Percentiles rank a stretch among this genome's conserved stretches.
phyloP scores from a whole-genome alignment of 2,888 invertebrate species.

The Ophion slaviceki region DNA sequence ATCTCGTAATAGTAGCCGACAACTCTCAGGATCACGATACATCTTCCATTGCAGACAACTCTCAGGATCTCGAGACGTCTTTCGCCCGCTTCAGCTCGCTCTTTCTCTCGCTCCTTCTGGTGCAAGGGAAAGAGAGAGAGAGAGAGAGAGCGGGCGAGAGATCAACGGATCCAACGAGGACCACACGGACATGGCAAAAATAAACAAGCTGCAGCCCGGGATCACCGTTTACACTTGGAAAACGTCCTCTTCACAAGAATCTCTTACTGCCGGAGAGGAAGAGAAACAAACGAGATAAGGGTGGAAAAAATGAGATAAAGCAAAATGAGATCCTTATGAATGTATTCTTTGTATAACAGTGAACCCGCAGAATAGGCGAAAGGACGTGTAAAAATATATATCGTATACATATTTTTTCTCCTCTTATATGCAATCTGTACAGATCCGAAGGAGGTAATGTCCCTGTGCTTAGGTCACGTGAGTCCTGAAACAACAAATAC shows the following conservation, averaged over 20 bases:
- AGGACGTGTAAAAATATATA: slow-evolving; percentile 13
- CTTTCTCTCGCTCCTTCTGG: background rate
- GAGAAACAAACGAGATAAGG: slow-evolving; percentile 38
- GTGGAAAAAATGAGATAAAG: slow-evolving; percentile 25
- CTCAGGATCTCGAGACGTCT: background rate
- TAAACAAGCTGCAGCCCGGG: slow-evolving; percentile 50
- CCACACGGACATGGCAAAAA: slow-evolving; percentile 43
- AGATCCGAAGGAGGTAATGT: background rate
- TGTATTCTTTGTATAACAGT: slow-evolving; percentile 27
- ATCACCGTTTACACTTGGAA: slow-evolving; percentile 55
- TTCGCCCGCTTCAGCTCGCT: background rate
- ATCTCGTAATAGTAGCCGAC: background rate
- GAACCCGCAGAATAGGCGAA: slow-evolving; percentile 12
- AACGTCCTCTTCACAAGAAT: slow-evolving; percentile 16
- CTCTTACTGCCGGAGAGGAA: slow-evolving; percentile 9
- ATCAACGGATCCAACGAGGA: background rate
- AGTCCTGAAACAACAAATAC: slow-evolving; percentile 74
- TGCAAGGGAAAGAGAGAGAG: background rate
- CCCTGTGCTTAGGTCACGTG: slow-evolving; percentile 55
- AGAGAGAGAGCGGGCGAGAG: background rate
- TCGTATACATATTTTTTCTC: slow-evolving; percentile 20
- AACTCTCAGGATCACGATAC: too few relatives aligned
- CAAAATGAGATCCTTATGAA: slow-evolving; percentile 29
- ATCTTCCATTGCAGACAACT: background rate
- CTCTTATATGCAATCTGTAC: background rate